A percentile compares a stretch with the other conserved stretches of the same genome.
Evolutionary conservation across 2,797 vertebrate species (phyloP).

Genomic region (Microctenopoma steveboyesi): DNA sequence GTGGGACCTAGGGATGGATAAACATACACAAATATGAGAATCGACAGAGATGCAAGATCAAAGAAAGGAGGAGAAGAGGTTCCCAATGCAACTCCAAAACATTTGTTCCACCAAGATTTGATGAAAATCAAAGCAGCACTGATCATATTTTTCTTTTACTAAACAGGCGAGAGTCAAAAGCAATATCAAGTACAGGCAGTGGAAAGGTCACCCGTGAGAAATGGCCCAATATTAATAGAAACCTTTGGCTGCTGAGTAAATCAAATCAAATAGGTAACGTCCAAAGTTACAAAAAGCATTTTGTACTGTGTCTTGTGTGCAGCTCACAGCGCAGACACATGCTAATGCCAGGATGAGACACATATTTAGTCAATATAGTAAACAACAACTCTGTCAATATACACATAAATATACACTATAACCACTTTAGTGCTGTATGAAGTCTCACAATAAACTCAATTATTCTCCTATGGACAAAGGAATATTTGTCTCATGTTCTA

Average conservation of each 20-base stretch:
- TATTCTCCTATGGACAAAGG: too few species aligned
- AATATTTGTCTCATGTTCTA: too few species aligned
- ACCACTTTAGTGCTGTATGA: too few species aligned
- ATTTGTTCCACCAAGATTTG: background rate
- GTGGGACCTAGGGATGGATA: constrained; percentile 82
- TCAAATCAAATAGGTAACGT: background rate
- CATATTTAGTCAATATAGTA: background rate
- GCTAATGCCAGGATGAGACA: background rate
- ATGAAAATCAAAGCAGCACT: background rate
- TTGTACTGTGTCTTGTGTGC: background rate
- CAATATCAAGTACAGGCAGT: too few species aligned
- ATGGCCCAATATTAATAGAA: too few species aligned
- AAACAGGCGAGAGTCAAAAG: too few species aligned
- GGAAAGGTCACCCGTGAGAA: background rate
- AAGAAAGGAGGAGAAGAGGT: background rate
- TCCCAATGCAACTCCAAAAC: background rate
- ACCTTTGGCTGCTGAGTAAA: too few species aligned
- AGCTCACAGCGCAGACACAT: background rate
- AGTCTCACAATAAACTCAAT: too few species aligned
- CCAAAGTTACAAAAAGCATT: background rate
- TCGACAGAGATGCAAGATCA: background rate
- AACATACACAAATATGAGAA: constrained; percentile 3
- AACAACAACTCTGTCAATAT: too few species aligned
- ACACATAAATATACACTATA: too few species aligned
- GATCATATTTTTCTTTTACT: background rate